Conservation (phyloP, 2,888 invertebrate species). For the Limnephilus auricula region DNA sequence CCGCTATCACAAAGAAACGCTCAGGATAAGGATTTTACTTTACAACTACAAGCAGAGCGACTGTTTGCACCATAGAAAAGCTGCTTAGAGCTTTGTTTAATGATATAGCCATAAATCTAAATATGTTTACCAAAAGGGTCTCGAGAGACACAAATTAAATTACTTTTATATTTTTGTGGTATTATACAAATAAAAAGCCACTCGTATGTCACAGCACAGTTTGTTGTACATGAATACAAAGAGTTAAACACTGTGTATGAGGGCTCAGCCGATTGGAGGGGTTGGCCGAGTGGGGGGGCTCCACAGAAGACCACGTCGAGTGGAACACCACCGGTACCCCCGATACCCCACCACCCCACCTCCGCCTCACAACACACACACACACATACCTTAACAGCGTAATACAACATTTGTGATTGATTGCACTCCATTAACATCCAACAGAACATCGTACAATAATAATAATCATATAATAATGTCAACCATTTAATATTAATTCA, state of each 20-base stretch:
- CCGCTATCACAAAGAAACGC: constrained; percentile 40
- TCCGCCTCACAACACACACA: constrained; percentile 57
- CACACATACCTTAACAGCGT: constrained; percentile 61
- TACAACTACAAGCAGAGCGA: constrained; percentile 61
- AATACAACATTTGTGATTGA: constrained; percentile 65
- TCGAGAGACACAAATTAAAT: constrained; percentile 65
- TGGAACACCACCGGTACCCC: constrained; percentile 2
- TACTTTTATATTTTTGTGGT: constrained; percentile 67
- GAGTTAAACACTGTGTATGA: constrained; percentile 54
- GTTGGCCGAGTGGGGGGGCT: constrained; percentile 27
- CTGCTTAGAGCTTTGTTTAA: constrained; percentile 58
- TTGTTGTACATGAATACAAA: constrained; percentile 74
- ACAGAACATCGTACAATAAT: constrained; percentile 64
- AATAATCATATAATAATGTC: constrained; percentile 62
- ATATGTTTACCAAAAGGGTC: constrained; percentile 63
- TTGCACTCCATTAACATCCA: constrained; percentile 63
- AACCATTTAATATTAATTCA: constrained; percentile 65
- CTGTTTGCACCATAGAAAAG: constrained; percentile 66
- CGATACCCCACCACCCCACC: neutral
- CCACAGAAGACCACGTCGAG: constrained; percentile 24
- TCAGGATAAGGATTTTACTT: constrained; percentile 9
- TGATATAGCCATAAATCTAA: constrained; percentile 61
- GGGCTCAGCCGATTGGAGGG: constrained; percentile 20
- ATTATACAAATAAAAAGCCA: constrained; percentile 75
- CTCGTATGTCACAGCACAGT: constrained; percentile 78